Conservation (phyloP, 2,797 vertebrate genomes). For the Xenentodon cancila region DNA sequence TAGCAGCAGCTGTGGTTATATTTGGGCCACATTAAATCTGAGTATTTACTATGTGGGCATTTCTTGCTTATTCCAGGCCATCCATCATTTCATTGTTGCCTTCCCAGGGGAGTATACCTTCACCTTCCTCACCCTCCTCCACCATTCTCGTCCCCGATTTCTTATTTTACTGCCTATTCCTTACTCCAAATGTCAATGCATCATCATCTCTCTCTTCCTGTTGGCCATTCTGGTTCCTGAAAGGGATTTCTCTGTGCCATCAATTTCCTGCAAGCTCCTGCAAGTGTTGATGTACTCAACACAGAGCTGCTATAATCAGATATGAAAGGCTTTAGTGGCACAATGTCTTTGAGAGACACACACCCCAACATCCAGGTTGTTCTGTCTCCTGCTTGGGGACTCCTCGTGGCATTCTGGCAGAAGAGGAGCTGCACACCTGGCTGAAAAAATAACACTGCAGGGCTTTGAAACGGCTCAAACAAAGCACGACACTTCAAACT, state of each 20-base stretch:
- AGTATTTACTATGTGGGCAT: constrained; percentile 13
- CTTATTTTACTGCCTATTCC: neutral
- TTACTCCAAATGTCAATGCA: neutral
- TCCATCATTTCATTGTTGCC: constrained; percentile 48
- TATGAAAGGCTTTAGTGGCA: constrained; percentile 33
- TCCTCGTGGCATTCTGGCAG: constrained; percentile 14
- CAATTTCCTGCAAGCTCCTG: constrained; percentile 49
- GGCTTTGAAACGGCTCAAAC: constrained; percentile 12
- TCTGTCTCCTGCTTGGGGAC: constrained; percentile 26
- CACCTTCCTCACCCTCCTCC: constrained; percentile 16
- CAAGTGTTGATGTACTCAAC: constrained; percentile 37
- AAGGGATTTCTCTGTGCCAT: constrained; percentile 42
- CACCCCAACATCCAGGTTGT: constrained; percentile 5
- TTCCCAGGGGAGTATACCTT: constrained; percentile 21
- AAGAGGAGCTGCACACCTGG: constrained; percentile 38
- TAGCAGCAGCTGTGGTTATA: constrained; percentile 33
- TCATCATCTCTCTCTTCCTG: constrained; percentile 17
- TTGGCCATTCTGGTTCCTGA: constrained; percentile 36
- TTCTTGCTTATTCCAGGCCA: constrained; percentile 27
- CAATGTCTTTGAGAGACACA: constrained; percentile 20
- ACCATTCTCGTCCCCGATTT: constrained; percentile 6
- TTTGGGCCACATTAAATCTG: constrained; percentile 23
- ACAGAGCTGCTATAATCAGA: neutral
- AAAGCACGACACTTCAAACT: constrained; percentile 16
- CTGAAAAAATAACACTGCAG: constrained; percentile 34